Conservation (phyloP, 2,797 vertebrate species). For the Florisuga fusca region DNA sequence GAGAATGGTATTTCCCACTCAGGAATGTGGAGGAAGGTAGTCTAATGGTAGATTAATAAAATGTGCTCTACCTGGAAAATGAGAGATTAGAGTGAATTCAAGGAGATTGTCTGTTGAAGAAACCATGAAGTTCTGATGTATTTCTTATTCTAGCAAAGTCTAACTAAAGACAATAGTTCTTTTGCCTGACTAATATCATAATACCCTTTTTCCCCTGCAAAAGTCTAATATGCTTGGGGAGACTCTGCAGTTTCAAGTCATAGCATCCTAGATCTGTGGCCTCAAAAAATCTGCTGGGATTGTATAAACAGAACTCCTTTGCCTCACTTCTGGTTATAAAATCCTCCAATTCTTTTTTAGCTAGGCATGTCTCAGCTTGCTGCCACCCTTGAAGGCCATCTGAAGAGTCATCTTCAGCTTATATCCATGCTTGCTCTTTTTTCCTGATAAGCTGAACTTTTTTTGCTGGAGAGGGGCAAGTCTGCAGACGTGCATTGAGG, state of each 20-base stretch:
- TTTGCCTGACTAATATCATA: not conserved
- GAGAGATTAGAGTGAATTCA: slow-evolving; percentile 13
- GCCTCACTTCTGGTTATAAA: not conserved
- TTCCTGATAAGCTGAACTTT: not conserved
- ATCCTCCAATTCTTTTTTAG: not conserved
- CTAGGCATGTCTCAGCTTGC: not conserved
- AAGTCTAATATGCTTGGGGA: not conserved
- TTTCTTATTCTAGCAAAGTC: not conserved
- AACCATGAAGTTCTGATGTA: slow-evolving; percentile 12
- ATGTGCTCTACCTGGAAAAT: slow-evolving; percentile 24
- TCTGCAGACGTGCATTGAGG: not conserved
- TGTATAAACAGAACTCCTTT: not conserved
- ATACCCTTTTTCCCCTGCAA: not conserved
- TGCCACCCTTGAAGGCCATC: not conserved
- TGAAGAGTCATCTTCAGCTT: not conserved
- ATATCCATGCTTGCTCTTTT: not conserved
- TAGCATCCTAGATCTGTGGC: not conserved
- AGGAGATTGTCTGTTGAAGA: not conserved
- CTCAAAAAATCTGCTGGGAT: not conserved
- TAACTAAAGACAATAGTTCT: not conserved
- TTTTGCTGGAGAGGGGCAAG: not conserved
- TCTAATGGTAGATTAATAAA: slow-evolving; percentile 36
- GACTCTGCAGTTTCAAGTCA: not conserved
- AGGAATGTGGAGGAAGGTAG: slow-evolving; percentile 40
- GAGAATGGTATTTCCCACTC: slow-evolving; percentile 28